These are phyloP conservation scores for Andrena bicolor DNA, from an alignment of 2,888 invertebrate species.

Conservation along the genomic window DNA sequence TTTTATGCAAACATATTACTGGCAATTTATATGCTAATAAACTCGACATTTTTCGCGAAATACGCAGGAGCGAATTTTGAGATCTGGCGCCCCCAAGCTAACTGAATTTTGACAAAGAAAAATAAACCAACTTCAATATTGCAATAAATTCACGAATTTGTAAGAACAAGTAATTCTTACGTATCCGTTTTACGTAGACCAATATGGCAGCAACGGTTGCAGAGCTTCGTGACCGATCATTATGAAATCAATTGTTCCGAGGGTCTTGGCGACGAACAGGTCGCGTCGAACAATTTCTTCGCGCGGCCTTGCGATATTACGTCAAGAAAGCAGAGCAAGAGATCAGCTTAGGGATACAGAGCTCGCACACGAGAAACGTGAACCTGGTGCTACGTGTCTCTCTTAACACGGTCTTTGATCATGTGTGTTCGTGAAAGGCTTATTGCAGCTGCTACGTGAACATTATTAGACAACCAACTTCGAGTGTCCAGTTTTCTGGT, in stretches of 20 bases:
- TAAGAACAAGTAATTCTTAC: not conserved
- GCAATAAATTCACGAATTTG: too few species aligned
- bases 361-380: slow-evolving; percentile 49
- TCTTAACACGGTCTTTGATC: slow-evolving; percentile 28
- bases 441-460: slow-evolving; percentile 42
- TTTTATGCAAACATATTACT: slow-evolving; percentile 29
- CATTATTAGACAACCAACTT: slow-evolving; percentile 6
- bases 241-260: slow-evolving; percentile 71
- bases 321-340: slow-evolving; percentile 72
- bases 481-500: not conserved
- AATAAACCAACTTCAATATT: too few species aligned
- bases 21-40: slow-evolving; percentile 53
- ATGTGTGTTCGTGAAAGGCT: slow-evolving; percentile 70
- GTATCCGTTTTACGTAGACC: not conserved
- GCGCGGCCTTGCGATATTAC: slow-evolving; percentile 79
- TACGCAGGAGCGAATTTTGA: not conserved
- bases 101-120: too few species aligned
- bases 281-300: slow-evolving; percentile 63
- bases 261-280: slow-evolving; percentile 57
- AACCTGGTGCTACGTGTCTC: slow-evolving; percentile 45
- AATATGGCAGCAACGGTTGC: not conserved
- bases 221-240: slow-evolving; percentile 56
- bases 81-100: too few species aligned
- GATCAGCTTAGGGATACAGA: slow-evolving; percentile 48
- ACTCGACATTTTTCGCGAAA: slow-evolving; percentile 18